Percentiles rank a stretch among this genome's conserved stretches.
Conservation (phyloP, 2,888 invertebrate species). For the Drosophila multiciliata region DNA sequence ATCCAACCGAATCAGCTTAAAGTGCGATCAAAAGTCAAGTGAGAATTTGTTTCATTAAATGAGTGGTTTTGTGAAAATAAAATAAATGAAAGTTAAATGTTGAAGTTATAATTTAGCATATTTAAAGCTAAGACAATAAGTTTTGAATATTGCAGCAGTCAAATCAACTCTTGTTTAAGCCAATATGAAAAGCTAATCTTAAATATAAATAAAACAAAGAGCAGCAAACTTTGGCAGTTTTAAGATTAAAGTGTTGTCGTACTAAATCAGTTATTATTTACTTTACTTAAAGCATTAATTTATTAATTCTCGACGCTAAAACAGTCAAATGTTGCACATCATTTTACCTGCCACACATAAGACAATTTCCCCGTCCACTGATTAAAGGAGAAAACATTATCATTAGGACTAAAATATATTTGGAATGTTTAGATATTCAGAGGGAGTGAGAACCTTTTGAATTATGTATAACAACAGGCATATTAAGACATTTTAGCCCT, state of each 20-base stretch:
- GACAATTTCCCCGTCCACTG: constrained; percentile 10
- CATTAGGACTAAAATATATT: constrained; percentile 51
- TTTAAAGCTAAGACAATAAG: neutral
- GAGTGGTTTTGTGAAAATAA: neutral
- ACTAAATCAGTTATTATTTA: neutral
- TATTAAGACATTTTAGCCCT: constrained; percentile 64
- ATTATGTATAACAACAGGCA: constrained; percentile 73
- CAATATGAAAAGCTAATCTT: neutral
- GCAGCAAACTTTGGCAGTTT: neutral
- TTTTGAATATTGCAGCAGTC: neutral
- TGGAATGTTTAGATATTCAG: constrained; percentile 13
- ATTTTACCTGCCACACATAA: constrained; percentile 5
- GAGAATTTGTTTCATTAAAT: constrained; percentile 17
- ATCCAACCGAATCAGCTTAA: constrained; percentile 44
- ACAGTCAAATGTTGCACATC: constrained; percentile 5
- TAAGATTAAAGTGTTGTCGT: neutral
- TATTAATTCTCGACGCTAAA: neutral
- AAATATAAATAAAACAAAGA: neutral
- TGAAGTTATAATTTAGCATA: neutral
- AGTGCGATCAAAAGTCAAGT: constrained; percentile 16
- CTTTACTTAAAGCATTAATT: neutral
- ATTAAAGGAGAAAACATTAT: constrained; percentile 43
- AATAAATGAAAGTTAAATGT: constrained; percentile 5
- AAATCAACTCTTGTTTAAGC: neutral
- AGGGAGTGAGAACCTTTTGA: constrained; percentile 27